Percentiles rank a stretch among this genome's conserved stretches.
These are phyloP conservation scores for Tetranychus cinnabarinus DNA, from an alignment of 1,140 invertebrate genomes.

Conservation along the genomic window DNA sequence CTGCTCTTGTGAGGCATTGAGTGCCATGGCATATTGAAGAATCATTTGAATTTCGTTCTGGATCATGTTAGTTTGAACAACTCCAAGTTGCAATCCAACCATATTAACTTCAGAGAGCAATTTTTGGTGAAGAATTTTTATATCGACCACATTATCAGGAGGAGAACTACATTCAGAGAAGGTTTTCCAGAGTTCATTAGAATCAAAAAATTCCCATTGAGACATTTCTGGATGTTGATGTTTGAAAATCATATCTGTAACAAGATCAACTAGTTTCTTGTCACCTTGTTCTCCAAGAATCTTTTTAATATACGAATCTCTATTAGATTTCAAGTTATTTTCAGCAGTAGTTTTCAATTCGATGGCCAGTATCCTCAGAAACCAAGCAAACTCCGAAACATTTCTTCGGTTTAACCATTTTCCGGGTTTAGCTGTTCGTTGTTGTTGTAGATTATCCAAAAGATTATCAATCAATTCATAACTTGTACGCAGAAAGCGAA, in stretches of 20 bases:
- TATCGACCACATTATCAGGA: constrained; percentile 2
- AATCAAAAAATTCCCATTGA: constrained; percentile 11
- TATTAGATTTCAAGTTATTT: constrained; percentile 7
- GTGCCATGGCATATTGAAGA: constrained; percentile 2
- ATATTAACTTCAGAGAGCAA: constrained; percentile 7
- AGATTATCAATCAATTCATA: constrained; percentile 8
- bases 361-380: constrained; percentile 7
- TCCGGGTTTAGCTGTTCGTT: background rate
- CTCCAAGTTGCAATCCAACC: constrained; percentile 7
- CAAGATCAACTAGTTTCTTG: constrained; percentile 1
- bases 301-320: constrained; percentile 5
- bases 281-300: constrained; percentile 7
- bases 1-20: constrained; percentile 6
- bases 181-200: constrained; percentile 10
- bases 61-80: constrained; percentile 6
- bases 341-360: constrained; percentile 8
- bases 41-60: constrained; percentile 8
- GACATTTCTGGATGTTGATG: constrained; percentile 5
- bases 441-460: background rate
- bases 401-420: background rate
- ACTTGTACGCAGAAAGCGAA: constrained; percentile 9
- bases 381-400: constrained; percentile 5
- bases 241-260: constrained; percentile 1
- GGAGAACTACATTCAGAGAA: background rate
- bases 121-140: constrained; percentile 8